Evolutionary conservation across 2,888 invertebrate species (phyloP).

Genomic region (Spilarctia lutea): DNA sequence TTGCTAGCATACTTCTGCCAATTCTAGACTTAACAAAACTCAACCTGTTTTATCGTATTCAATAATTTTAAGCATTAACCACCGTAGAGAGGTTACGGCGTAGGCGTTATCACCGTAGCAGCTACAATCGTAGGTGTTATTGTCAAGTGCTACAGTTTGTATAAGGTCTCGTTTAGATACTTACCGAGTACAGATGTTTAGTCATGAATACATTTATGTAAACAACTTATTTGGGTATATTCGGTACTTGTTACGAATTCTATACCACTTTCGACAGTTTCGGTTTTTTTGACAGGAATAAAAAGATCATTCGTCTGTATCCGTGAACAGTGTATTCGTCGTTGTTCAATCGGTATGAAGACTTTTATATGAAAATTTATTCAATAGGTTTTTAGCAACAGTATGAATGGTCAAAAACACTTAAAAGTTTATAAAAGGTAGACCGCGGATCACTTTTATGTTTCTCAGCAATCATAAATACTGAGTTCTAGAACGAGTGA

Average conservation of each 20-base stretch:
- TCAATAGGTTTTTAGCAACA: neutral
- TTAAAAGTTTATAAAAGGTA: too few relatives aligned
- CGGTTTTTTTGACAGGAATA: neutral
- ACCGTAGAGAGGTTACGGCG: slow-evolving; percentile 30
- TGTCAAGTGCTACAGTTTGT: slow-evolving; percentile 15
- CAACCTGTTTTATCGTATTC: neutral
- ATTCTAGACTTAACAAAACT: neutral
- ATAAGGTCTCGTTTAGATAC: neutral
- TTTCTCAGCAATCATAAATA: neutral
- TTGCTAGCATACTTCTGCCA: neutral
- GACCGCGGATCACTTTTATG: neutral
- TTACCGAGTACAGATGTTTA: neutral
- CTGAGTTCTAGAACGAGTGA: neutral
- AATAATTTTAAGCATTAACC: neutral
- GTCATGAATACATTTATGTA: neutral
- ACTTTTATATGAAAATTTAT: neutral
- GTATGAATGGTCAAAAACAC: neutral
- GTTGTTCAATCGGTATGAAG: too few relatives aligned
- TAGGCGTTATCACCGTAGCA: slow-evolving; percentile 25
- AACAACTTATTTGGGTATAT: neutral
- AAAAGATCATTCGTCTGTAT: neutral
- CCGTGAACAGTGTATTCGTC: neutral
- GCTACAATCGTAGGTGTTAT: slow-evolving; percentile 14
- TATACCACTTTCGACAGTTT: neutral
- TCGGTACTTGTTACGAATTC: neutral